Percentiles rank a stretch among this genome's conserved stretches.
These are phyloP conservation scores for Phytoseiulus persimilis DNA, from an alignment of 2,888 invertebrate species.

Conservation along the genomic window DNA sequence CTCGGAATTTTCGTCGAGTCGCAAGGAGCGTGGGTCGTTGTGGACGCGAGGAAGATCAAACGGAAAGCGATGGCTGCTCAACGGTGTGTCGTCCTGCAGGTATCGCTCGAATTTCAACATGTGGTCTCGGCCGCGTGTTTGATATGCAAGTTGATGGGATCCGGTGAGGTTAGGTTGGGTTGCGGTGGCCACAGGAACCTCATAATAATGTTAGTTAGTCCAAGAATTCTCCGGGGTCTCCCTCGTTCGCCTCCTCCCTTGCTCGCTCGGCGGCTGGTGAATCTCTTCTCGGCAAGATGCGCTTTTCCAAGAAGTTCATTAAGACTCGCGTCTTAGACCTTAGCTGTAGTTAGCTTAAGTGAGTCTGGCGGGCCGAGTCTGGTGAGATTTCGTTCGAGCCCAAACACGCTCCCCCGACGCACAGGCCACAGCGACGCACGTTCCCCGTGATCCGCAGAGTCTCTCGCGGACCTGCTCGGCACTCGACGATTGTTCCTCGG, in stretches of 20 bases:
- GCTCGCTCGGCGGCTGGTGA: neutral
- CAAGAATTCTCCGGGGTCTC: neutral
- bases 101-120: neutral
- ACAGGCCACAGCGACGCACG: too few species aligned
- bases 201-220: conserved; percentile 5
- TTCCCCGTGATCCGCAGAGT: too few species aligned
- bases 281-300: conserved; percentile 5
- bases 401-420: neutral
- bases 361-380: neutral
- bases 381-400: neutral
- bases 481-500: too few species aligned
- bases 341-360: neutral
- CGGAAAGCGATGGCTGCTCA: neutral
- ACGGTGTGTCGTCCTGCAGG: too few species aligned
- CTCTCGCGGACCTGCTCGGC: too few species aligned
- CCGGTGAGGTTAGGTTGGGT: neutral
- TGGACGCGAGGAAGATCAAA: neutral
- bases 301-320: conserved; percentile 5
- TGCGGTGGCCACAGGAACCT: neutral
- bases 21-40: neutral
- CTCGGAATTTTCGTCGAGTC: neutral
- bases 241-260: neutral
- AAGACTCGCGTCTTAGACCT: neutral
- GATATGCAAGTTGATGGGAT: neutral
- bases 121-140: neutral